Base-by-base conservation (phyloP, 1,140 invertebrate species). In the Psix sp. region DNA sequence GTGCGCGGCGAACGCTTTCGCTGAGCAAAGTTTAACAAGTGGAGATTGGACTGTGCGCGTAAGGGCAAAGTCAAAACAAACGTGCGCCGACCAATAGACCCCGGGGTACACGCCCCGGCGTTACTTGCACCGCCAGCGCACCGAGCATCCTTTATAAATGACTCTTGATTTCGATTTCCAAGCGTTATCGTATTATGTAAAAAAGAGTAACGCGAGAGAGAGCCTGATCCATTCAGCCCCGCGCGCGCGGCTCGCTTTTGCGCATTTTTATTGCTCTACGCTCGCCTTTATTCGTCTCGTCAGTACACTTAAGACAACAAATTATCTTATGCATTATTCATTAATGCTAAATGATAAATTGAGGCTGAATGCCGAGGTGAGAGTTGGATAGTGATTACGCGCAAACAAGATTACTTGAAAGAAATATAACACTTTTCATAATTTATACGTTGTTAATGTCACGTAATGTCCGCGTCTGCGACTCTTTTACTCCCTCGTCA, bases 241-340 rank as follows among this genome's bases (percentile, higher is more conserved):
- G 43, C 49, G n/a, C n/a, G n/a, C n/a, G n/a, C n/a, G n/a, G n/a
- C n/a, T 56, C 21, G 29, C 15, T 52, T 65, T 52, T 65, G 35
- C 52, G 3, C 18, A 21, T 49, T 65, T 56, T 66, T 56, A 29
- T 42, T 40, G 3, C 13, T 20, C n/a, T n/a, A n/a, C n/a, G n/a
- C n/a, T n/a, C n/a, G n/a, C 13, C 31, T 11, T 29, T n/a, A 3
- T 16, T 16, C 35, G 29, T 35, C 38, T 57, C 51, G 62, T 46
- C 51, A 35, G 51, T 36, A 42, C 33, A 67, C 35, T 67, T 67
- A 67, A 67, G 43, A 67, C 63, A 67, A 67, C 63, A 57, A 67
- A 70, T 71, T 71, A 71, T 71, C 49, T 42, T 18, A 71, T 71
- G 57, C 56, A 71, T 71, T 62, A 71, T 71, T 71, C 67, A 71